Base-by-base conservation (phyloP, 2,113 vertebrate genomes). In the Mirounga angustirostris region DNA sequence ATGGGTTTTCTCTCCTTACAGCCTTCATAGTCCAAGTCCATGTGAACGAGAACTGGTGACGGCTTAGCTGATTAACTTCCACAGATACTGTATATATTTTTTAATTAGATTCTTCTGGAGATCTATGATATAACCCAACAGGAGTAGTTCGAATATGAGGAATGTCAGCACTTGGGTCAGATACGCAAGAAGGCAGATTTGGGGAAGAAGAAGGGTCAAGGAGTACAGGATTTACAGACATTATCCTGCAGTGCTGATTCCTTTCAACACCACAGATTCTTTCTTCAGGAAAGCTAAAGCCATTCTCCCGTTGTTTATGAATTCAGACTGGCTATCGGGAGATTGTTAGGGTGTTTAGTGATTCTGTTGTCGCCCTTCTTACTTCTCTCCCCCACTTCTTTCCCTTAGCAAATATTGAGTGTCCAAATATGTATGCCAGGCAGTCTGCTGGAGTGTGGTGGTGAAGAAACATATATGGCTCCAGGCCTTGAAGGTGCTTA, bases 41-140 rank as follows among this genome's bases (percentile, higher is more conserved):
- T 63, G 15, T 89, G 46, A 82, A 79, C 40, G 12, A 65, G 21
- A 30, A 76, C 26, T 61, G 30, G 4, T 50, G 0, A 58, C 65
- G 73, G 4, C 12, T 54, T 90, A 54, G 56, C 28, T 74, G 71
- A 81, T 89, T 59, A 88, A 78, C 73, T 93, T 83, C 5, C 56
- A 76, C 22, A 73, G 22, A 67, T 46, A 80, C 67, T 52, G 1
- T 65, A 18, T 86, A 30, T 61, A 18, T 56, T 71, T 82, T 87
- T 94, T 79, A 71, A 89, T 94, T 46, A 94, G 24, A 56, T 59
- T 84, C 56, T 94, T 96, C 56, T 91, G 76, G 43, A 24, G 12
- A 58, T 59, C 33, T 86, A 28, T 85, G 58, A 76, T 61, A 56
- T 76, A 76, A 81, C 59, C 21, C 36, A 93, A 93, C 28, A 90